These are phyloP conservation scores for Eurytoma californica DNA, from an alignment of 2,888 invertebrate species.

Conservation along the genomic window DNA sequence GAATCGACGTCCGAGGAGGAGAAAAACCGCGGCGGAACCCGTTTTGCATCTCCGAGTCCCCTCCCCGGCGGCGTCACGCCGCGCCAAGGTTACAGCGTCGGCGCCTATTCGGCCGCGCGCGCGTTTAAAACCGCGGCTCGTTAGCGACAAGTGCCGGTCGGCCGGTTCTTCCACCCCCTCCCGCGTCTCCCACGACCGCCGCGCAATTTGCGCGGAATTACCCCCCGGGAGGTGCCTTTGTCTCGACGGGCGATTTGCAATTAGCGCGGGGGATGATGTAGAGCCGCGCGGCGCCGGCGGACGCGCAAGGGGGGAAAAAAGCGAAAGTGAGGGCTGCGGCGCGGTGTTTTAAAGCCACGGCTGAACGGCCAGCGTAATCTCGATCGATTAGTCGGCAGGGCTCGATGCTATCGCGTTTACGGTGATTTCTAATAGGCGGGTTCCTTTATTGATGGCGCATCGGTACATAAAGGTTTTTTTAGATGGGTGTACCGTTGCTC, in stretches of 20 bases:
- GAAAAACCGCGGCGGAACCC: slow-evolving; percentile 10
- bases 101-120: slow-evolving; percentile 11
- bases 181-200: neutral
- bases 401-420: too few relatives aligned
- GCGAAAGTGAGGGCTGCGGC: too few relatives aligned
- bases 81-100: slow-evolving; percentile 31
- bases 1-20: too few relatives aligned
- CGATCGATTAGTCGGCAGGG: too few relatives aligned
- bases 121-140: slow-evolving; percentile 12
- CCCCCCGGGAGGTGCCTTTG: slow-evolving; percentile 8
- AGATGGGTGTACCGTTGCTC: too few relatives aligned
- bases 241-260: slow-evolving; percentile 25
- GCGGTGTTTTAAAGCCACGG: too few relatives aligned
- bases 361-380: too few relatives aligned
- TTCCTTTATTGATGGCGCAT: too few relatives aligned
- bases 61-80: neutral
- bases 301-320: too few relatives aligned
- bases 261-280: neutral
- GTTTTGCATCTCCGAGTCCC: slow-evolving; percentile 24
- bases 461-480: too few relatives aligned
- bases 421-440: too few relatives aligned
- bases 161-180: neutral
- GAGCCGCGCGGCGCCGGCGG: neutral
- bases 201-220: slow-evolving; percentile 46
- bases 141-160: slow-evolving; percentile 5